A percentile compares a stretch with the other conserved stretches of the same genome.
These are phyloP conservation scores for Euclidia mi DNA, from an alignment of 2,888 invertebrate genomes.

Conservation along the genomic window DNA sequence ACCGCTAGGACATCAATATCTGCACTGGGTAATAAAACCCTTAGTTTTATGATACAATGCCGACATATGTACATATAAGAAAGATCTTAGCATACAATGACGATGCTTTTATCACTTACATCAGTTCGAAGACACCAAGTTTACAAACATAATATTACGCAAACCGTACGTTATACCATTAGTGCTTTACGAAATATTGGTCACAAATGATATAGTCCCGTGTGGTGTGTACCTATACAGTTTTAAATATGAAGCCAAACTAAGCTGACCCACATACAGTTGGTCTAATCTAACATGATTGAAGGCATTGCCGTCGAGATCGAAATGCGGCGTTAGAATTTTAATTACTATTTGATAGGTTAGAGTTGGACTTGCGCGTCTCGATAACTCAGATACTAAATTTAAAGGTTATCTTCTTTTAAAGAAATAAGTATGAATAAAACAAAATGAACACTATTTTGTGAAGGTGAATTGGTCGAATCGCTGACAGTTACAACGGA, in stretches of 20 bases:
- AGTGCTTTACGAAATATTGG: constrained; percentile 13
- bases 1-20: constrained; percentile 12
- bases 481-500: not conserved
- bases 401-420: constrained; percentile 14
- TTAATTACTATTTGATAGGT: constrained; percentile 71
- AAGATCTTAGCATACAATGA: constrained; percentile 18
- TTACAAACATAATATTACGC: constrained; percentile 18
- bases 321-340: constrained; percentile 75
- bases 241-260: constrained; percentile 70
- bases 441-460: not conserved
- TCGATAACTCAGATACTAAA: constrained; percentile 36
- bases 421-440: not conserved
- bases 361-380: constrained; percentile 39
- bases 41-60: constrained; percentile 5
- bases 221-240: constrained; percentile 26
- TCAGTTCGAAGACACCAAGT: constrained; percentile 30
- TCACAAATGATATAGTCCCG: constrained; percentile 8
- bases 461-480: no score
- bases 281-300: constrained; percentile 72
- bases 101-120: constrained; percentile 16
- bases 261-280: constrained; percentile 75
- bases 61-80: not conserved
- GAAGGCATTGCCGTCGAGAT: constrained; percentile 68
- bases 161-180: constrained; percentile 10
- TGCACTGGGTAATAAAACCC: constrained; percentile 10